phyloP scores from a whole-genome alignment of 2,797 vertebrate species.

The Euphonia xanthogaster region DNA sequence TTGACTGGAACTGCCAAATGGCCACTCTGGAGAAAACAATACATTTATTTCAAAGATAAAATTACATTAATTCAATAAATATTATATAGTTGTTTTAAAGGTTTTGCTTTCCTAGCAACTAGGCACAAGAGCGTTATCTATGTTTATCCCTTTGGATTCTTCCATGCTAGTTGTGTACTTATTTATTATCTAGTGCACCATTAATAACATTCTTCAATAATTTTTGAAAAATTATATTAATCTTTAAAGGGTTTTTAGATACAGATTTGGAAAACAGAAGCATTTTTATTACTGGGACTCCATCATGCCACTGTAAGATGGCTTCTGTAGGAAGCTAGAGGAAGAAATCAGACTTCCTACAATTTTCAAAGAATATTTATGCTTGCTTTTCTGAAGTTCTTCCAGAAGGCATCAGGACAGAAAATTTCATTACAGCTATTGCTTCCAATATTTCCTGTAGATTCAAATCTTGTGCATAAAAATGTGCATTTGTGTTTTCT shows the following conservation, averaged over 20 bases:
- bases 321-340: background rate
- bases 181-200: background rate
- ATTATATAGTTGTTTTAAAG: background rate
- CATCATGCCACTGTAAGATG: accelerated
- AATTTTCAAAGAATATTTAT: background rate
- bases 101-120: background rate
- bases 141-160: background rate
- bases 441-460: background rate
- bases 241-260: background rate
- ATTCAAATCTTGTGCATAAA: background rate
- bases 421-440: background rate
- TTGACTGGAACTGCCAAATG: background rate
- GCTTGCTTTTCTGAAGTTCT: background rate
- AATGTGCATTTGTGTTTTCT: background rate
- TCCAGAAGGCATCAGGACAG: background rate
- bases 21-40: background rate
- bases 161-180: background rate
- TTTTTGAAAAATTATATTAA: background rate
- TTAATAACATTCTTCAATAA: background rate
- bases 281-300: background rate
- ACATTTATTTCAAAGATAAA: background rate
- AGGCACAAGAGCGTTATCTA: background rate
- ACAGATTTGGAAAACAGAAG: background rate
- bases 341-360: background rate
- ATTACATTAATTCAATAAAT: background rate